Conservation (phyloP, 2,888 invertebrate species). For the Thymelicus lineola region DNA sequence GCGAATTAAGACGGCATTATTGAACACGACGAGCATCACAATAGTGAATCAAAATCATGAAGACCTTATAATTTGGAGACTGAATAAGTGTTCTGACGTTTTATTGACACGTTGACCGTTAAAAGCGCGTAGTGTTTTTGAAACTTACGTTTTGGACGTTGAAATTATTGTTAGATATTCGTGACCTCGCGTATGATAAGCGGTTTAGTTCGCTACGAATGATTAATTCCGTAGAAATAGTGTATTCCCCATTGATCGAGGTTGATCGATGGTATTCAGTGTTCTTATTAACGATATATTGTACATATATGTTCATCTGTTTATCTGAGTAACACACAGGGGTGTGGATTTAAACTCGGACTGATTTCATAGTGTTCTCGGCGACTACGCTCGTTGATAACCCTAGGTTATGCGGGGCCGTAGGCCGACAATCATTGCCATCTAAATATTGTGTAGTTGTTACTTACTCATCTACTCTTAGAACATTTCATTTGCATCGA, state of each 20-base stretch:
- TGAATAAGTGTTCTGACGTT: slow-evolving; percentile 53
- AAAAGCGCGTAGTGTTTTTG: slow-evolving; percentile 47
- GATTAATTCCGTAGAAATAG: slow-evolving; percentile 35
- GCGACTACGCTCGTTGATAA: slow-evolving; percentile 8
- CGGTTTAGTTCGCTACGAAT: slow-evolving; percentile 26
- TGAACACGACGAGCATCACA: slow-evolving; percentile 48
- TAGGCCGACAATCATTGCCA: slow-evolving; percentile 44
- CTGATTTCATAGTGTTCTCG: slow-evolving; percentile 30
- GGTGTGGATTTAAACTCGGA: slow-evolving; percentile 23
- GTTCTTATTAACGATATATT: slow-evolving; percentile 2
- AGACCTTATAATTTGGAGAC: slow-evolving; percentile 50
- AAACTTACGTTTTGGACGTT: slow-evolving; percentile 49
- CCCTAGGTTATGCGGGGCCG: slow-evolving; percentile 29
- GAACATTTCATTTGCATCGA: slow-evolving; percentile 43
- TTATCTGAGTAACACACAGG: slow-evolving; percentile 22
- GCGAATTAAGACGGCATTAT: slow-evolving; percentile 43
- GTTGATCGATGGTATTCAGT: neutral
- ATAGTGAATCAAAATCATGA: slow-evolving; percentile 45
- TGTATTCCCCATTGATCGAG: neutral
- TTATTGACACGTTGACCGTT: slow-evolving; percentile 54
- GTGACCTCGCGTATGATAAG: slow-evolving; percentile 59
- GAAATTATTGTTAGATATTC: slow-evolving; percentile 49
- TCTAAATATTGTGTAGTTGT: slow-evolving; percentile 44
- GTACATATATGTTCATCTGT: slow-evolving; percentile 9
- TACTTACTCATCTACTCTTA: slow-evolving; percentile 27